Base-by-base conservation (phyloP, 2,888 invertebrate genomes). In the Drosophila lacicola region DNA sequence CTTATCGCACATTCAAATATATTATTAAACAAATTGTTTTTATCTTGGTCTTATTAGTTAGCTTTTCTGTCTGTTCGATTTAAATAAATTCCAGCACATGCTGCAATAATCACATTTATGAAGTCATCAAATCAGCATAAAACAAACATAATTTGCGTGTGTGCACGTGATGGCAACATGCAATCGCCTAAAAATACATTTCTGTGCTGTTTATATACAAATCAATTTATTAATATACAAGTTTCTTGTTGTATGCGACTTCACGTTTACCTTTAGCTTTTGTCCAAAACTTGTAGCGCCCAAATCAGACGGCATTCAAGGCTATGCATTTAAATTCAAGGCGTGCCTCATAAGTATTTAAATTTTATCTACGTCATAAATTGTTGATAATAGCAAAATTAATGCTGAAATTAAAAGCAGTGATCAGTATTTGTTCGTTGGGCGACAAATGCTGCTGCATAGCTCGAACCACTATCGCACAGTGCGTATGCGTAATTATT, bases 261-360 rank as follows among this genome's bases (percentile, higher is more conserved):
- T 78, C 79, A 69, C 54, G 70, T 55, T 72, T 67, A 71, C 66
- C 73, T 73, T 70, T 75, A 60, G 80, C 82, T 78, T 67, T 62
- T 64, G 60, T 66, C 61, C 70, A 60, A 60, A 73, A 80, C 69
- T 63, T 53, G 74, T 67, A 78, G 54, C 67, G 34, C 54, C 78
- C 29, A 66, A 74, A 71, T 64, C 50, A 50, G 77, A 50, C 47
- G 53, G 41, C 56, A 57, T 66, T 65, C 78, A 83, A 83, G 89
- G 83, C 78, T 70, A n/a, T 57, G 65, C 60, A 83, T 88, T 83
- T 21, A 73, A 65, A 83, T 83, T 83, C 83, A 83, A 86, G 89
- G 83, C 84, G 86, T 72, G 79, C 63, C 70, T 61, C 25, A 37
- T 56, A 49, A 58, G 50, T 64, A 83, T 83, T 68, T 70, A 49